These are phyloP conservation scores for Cyclopterus lumpus DNA, from an alignment of 2,797 vertebrate species.

Conservation along the genomic window DNA sequence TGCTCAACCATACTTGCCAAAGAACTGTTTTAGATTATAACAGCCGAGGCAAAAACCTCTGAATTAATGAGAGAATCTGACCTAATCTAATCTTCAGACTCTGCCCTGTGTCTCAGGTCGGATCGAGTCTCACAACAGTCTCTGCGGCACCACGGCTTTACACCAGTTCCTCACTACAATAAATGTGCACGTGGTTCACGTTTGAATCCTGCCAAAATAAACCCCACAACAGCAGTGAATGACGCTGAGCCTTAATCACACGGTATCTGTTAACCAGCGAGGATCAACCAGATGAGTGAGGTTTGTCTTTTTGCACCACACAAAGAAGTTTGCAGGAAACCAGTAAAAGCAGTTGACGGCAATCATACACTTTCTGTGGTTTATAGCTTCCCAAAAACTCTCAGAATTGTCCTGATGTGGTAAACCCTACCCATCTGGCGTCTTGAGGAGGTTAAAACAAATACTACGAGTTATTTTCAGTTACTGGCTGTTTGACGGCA, in stretches of 20 bases:
- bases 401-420: conserved; percentile 28
- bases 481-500: conserved; percentile 43
- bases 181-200: conserved; percentile 22
- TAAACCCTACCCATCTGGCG: conserved; percentile 36
- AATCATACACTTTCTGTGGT: conserved; percentile 14
- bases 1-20: not conserved
- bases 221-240: conserved; percentile 6
- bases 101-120: conserved; percentile 25
- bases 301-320: conserved; percentile 20
- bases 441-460: conserved; percentile 37
- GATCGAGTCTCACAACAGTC: conserved; percentile 6
- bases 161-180: conserved; percentile 8
- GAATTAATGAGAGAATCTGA: not conserved
- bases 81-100: conserved; percentile 39
- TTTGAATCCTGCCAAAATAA: conserved; percentile 37
- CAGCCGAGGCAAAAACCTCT: not conserved
- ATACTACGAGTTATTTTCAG: conserved; percentile 28
- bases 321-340: conserved; percentile 9
- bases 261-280: not conserved
- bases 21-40: conserved; percentile 24
- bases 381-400: not conserved
- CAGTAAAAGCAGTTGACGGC: conserved; percentile 18
- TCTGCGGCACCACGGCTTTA: not conserved
- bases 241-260: conserved; percentile 10
- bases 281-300: conserved; percentile 13